Evolutionary conservation across 2,113 vertebrate species (phyloP).

Genomic region (Zeus faber): DNA sequence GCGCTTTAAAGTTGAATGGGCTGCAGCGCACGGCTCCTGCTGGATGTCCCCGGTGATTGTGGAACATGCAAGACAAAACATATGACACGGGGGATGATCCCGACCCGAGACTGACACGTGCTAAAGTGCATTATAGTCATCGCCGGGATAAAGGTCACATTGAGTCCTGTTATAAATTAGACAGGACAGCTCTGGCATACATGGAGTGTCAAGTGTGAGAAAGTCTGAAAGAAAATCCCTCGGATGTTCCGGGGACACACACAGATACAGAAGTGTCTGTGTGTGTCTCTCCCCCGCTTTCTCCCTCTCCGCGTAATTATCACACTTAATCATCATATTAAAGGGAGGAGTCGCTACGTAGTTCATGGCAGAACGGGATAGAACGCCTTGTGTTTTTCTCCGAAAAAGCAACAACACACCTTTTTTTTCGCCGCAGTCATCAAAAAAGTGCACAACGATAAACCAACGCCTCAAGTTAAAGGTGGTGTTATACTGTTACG

Average conservation of each 20-base stretch:
- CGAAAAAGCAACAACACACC: neutral
- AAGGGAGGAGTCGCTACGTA: conserved; percentile 40
- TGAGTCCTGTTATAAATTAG: conserved; percentile 71
- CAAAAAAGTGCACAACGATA: neutral
- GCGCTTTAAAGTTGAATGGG: conserved; percentile 41
- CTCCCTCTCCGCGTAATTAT: conserved; percentile 58
- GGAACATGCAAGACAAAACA: conserved; percentile 70
- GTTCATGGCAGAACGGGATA: conserved; percentile 56
- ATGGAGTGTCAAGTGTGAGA: conserved; percentile 73
- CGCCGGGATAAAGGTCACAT: conserved; percentile 78
- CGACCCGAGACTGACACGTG: conserved; percentile 75
- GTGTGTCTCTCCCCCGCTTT: conserved; percentile 12
- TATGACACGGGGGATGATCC: conserved; percentile 67
- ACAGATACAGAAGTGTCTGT: conserved; percentile 37
- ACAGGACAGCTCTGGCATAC: conserved; percentile 76
- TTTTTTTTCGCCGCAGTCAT: neutral
- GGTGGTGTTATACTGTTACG: conserved; percentile 12
- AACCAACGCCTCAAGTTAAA: conserved; percentile 8
- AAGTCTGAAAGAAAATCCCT: conserved; percentile 70
- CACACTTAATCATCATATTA: conserved; percentile 61
- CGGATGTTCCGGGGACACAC: conserved; percentile 59
- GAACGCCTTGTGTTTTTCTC: neutral
- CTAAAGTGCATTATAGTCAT: conserved; percentile 77
- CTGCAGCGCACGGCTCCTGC: conserved; percentile 27
- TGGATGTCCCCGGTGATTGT: conserved; percentile 45